phyloP scores from a whole-genome alignment of 2,888 invertebrate genomes.

The Hydraecia micacea region DNA sequence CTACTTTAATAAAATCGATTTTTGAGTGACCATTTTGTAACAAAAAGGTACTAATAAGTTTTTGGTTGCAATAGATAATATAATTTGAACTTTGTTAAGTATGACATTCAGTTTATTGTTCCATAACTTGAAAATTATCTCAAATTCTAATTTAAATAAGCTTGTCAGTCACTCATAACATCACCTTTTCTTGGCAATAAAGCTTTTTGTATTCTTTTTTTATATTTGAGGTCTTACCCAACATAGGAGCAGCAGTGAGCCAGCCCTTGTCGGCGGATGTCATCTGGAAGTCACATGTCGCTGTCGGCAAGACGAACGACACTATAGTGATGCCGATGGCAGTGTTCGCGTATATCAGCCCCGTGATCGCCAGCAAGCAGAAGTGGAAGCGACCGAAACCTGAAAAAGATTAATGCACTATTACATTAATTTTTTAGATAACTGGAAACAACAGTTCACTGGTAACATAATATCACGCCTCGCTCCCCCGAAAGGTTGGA shows the following conservation, averaged over 20 bases:
- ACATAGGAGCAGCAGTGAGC: slow-evolving; percentile 94
- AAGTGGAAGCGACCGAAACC: slow-evolving; percentile 96
- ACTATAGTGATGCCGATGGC: slow-evolving; percentile 95
- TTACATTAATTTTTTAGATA: neutral
- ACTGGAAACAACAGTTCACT: neutral
- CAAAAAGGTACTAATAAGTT: neutral
- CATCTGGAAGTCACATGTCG: slow-evolving; percentile 95
- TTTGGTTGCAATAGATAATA: neutral
- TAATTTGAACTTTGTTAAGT: neutral
- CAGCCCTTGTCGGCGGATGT: slow-evolving; percentile 94
- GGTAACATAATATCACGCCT: neutral
- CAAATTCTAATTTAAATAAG: neutral
- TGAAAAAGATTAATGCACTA: slow-evolving; percentile 73
- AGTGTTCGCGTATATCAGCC: slow-evolving; percentile 95
- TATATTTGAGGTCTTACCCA: slow-evolving; percentile 88
- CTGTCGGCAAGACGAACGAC: slow-evolving; percentile 95
- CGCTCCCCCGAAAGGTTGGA: neutral
- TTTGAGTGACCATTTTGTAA: neutral
- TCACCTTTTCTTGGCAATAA: neutral
- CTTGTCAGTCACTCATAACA: neutral
- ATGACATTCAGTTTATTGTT: neutral
- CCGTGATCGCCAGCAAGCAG: slow-evolving; percentile 93
- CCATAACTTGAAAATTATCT: neutral
- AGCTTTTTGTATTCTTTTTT: neutral
- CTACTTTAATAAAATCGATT: neutral